Evolutionary conservation across 2,888 invertebrate species (phyloP), one percentile per base, ranked within the genome.

Genomic region (Busseola fusca): DNA sequence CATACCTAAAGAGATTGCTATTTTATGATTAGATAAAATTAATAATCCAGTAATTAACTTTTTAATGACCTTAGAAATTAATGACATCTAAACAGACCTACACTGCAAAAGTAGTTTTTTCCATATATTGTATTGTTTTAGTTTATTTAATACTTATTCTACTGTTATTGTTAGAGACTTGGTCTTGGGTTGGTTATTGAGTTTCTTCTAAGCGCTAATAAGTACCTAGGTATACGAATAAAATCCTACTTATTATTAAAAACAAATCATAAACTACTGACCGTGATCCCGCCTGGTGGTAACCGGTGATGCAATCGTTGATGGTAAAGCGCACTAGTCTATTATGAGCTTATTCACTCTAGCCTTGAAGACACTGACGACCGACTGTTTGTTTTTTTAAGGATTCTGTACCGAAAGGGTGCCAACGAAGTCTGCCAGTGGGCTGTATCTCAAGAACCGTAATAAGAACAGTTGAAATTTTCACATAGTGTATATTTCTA

Each of bases 71-170:
- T 37, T 57, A 25, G 3, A 21, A 37, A 56, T 27, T 16, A 40
- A 64, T 27, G 16, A 56, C 7, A 7, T 45, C 7, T 21, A 45
- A 21, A 5, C 27, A 2, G 42, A 9, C 4, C 25, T 25, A 25
- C n/a, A 3, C 3, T 48, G 16, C 1, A 14, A 64, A 64, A 37
- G 64, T 21, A 10, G 45, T 48, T 62, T 12, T 62, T 45, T 30
- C 21, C 27, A 16, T 62, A 16, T 6, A 63, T 34, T 63, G 42
- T 63, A 34, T 42, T 65, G 30, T 60, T 67, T 9, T 37, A 40
- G 37, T 48, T 42, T n/a, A n/a, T 48, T 30, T 16, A 21, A 16
- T 40, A 40, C 12, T 40, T 40, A 10, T 2, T 40, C 10, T 12
- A 37, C 14, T 27, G 7, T 16, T 42, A 27, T 34, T n/a, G 14